Evolutionary conservation across 1,140 invertebrate genomes (phyloP).

Genomic region (Pseudobourletiella spinata): DNA sequence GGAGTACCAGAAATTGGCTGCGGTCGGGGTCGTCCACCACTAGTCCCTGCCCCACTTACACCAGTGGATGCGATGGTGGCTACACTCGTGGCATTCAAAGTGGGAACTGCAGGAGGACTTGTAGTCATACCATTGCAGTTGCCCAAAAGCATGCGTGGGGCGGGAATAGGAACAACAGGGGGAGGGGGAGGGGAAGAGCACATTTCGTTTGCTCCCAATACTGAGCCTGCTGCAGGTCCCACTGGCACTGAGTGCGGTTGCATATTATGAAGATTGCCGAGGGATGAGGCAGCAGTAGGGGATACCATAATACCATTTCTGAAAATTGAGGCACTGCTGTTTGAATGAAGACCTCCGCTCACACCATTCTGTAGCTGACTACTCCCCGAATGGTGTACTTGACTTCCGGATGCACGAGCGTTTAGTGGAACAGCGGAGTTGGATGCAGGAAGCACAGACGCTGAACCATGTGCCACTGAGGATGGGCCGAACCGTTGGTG

Average conservation of each 20-base stretch:
- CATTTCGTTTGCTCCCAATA: not conserved
- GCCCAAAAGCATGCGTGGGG: not conserved
- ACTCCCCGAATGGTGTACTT: too few relatives aligned
- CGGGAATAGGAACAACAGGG: conserved; percentile 12
- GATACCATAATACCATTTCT: not conserved
- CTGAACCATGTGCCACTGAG: not conserved
- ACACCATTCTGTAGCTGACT: too few relatives aligned
- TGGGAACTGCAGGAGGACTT: not conserved
- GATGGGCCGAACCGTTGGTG: not conserved
- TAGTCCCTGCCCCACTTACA: conserved; percentile 36
- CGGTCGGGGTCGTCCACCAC: conserved; percentile 60
- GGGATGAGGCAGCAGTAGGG: conserved; percentile 21
- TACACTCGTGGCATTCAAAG: not conserved
- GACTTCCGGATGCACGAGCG: too few relatives aligned
- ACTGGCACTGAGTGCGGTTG: not conserved
- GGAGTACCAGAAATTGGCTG: conserved; percentile 81
- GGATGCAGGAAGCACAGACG: too few relatives aligned
- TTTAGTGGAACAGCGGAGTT: too few relatives aligned
- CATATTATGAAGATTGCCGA: conserved; percentile 1
- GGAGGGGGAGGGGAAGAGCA: not conserved
- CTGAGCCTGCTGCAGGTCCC: too few relatives aligned
- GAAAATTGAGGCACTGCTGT: not conserved
- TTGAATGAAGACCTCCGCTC: too few relatives aligned
- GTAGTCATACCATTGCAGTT: conserved; percentile 3
- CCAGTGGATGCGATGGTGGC: conserved; percentile 37